Evolutionary conservation across 2,113 vertebrate genomes (phyloP).

Genomic region (Epinephelus lanceolatus): DNA sequence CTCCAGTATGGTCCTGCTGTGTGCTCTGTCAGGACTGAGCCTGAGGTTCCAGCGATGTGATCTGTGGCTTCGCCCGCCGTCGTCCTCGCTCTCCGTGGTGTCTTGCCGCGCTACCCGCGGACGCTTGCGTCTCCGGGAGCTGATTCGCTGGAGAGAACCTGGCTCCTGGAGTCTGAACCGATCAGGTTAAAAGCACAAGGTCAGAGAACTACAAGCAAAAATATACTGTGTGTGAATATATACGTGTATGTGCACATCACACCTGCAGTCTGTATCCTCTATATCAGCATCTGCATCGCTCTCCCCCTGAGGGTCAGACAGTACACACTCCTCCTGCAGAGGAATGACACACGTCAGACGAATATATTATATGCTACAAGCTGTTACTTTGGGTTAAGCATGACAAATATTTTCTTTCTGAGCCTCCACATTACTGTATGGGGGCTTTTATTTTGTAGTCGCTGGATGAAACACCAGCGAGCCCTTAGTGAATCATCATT

Average conservation of each 20-base stretch:
- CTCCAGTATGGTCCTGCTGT: conserved; percentile 84
- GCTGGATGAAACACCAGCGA: conserved; percentile 6
- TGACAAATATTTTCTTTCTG: background rate
- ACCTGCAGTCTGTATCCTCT: conserved; percentile 87
- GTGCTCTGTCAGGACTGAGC: conserved; percentile 82
- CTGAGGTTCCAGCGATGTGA: conserved; percentile 85
- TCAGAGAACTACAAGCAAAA: background rate
- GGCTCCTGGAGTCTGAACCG: conserved; percentile 80
- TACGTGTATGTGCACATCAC: background rate
- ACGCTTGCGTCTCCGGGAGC: conserved; percentile 84
- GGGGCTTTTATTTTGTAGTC: conserved; percentile 40
- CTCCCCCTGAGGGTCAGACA: conserved; percentile 85
- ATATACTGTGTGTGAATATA: background rate
- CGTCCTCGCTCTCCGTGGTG: conserved; percentile 87
- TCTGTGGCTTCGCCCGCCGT: conserved; percentile 80
- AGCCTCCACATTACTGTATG: background rate
- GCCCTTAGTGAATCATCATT: conserved; percentile 59
- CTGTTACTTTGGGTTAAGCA: background rate
- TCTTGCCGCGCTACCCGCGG: conserved; percentile 83
- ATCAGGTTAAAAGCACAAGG: conserved; percentile 15
- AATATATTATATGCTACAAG: background rate
- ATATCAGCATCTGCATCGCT: conserved; percentile 87
- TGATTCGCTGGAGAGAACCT: conserved; percentile 85
- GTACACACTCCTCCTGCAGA: conserved; percentile 81
- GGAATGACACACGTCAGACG: background rate